Evolutionary conservation across 2,888 invertebrate genomes (phyloP).

Genomic region (Helicoverpa assulta): DNA sequence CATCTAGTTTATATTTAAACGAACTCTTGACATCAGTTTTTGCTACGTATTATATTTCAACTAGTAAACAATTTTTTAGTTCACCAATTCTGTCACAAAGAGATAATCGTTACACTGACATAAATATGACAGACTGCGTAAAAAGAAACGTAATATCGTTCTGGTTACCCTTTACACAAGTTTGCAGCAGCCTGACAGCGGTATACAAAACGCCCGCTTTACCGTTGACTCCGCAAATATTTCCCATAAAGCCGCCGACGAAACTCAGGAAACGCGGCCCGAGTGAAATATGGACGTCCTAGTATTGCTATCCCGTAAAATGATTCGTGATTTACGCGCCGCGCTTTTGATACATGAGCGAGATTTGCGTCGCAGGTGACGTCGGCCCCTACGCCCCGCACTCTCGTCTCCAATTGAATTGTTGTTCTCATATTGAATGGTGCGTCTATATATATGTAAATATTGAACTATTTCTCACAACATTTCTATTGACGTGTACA

Average conservation of each 20-base stretch:
- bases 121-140: constrained; percentile 28
- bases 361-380: constrained; percentile 79
- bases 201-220: constrained; percentile 59
- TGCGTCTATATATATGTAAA: constrained; percentile 61
- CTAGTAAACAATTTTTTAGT: not conserved
- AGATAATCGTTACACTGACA: constrained; percentile 14
- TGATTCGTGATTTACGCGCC: constrained; percentile 82
- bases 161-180: constrained; percentile 51
- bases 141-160: constrained; percentile 47
- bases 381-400: constrained; percentile 60
- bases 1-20: constrained; percentile 44
- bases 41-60: constrained; percentile 19
- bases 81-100: not conserved
- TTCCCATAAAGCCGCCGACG: constrained; percentile 73
- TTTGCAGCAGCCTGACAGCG: constrained; percentile 45
- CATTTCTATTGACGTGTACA: constrained; percentile 26
- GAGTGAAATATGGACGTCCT: constrained; percentile 78
- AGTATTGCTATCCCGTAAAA: constrained; percentile 80
- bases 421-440: constrained; percentile 69
- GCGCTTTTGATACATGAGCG: constrained; percentile 79
- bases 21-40: constrained; percentile 24
- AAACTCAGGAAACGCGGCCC: constrained; percentile 73
- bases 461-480: constrained; percentile 46
- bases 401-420: constrained; percentile 76
- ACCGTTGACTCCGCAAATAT: constrained; percentile 78